These are phyloP conservation scores for Rallus crepitans DNA, from an alignment of 2,797 vertebrate genomes.

Conservation along the genomic window DNA sequence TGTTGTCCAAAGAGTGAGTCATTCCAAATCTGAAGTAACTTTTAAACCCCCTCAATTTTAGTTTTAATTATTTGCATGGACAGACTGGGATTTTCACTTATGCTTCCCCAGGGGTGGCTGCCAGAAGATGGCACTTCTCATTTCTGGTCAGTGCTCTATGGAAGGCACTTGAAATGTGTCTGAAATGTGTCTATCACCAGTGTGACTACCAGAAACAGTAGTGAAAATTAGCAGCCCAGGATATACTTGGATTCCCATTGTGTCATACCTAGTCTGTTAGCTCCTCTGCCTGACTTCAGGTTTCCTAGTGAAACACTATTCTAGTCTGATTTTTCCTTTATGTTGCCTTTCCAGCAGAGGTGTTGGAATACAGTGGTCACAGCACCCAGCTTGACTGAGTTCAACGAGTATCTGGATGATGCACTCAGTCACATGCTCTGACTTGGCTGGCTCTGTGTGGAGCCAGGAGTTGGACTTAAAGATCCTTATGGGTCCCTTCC, in stretches of 20 bases:
- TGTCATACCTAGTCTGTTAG: neutral
- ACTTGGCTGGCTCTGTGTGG: too few species aligned
- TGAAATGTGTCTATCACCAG: neutral
- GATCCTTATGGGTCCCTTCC: too few species aligned
- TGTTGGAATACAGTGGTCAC: neutral
- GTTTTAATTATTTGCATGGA: neutral
- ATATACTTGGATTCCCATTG: neutral
- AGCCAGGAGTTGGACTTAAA: too few species aligned
- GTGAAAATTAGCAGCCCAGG: neutral
- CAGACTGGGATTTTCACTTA: neutral
- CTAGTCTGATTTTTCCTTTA: neutral
- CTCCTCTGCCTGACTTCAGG: neutral
- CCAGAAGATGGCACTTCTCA: neutral
- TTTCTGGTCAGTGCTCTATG: rapidly evolving
- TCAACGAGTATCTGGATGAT: too few species aligned
- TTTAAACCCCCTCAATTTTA: neutral
- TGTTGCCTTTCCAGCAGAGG: neutral
- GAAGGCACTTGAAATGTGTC: neutral
- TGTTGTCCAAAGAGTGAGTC: neutral
- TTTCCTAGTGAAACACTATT: neutral
- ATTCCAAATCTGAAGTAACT: neutral
- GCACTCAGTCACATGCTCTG: too few species aligned
- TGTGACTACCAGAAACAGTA: neutral
- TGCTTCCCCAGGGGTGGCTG: neutral
- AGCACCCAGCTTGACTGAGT: too few species aligned